phyloP scores from a whole-genome alignment of 1,140 invertebrate species.

The Meloidogyne floridensis region DNA sequence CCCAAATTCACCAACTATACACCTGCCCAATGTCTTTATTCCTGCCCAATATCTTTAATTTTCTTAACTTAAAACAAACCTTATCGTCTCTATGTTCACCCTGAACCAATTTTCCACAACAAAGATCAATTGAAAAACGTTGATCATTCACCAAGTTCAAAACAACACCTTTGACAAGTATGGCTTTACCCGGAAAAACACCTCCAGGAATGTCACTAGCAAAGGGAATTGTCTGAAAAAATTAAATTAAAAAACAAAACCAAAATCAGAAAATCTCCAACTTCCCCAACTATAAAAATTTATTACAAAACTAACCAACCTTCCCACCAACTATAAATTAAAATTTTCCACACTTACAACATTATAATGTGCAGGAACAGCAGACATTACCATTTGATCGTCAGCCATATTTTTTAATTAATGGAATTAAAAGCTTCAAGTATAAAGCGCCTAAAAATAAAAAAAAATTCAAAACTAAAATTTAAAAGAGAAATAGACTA shows the following conservation, averaged over 20 bases:
- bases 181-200: conserved; percentile 53
- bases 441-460: no score
- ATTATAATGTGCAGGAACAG: conserved; percentile 26
- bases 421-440: no score
- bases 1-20: no score
- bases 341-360: background rate
- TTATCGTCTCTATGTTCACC: conserved; percentile 52
- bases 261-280: background rate
- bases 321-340: background rate
- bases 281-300: no score
- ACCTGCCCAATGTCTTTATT: no score
- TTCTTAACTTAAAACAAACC: background rate
- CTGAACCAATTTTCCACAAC: conserved; percentile 47
- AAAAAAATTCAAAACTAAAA: no score
- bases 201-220: conserved; percentile 46
- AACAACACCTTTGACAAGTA: conserved; percentile 46
- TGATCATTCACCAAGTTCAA: background rate
- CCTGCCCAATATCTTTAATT: no score
- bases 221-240: conserved; percentile 39
- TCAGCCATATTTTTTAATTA: background rate
- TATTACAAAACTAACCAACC: no score
- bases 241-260: background rate
- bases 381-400: background rate
- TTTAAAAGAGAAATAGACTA: no score
- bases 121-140: conserved; percentile 51